These are phyloP conservation scores for Clitarchus hookeri DNA, from an alignment of 2,888 invertebrate species.

Conservation along the genomic window DNA sequence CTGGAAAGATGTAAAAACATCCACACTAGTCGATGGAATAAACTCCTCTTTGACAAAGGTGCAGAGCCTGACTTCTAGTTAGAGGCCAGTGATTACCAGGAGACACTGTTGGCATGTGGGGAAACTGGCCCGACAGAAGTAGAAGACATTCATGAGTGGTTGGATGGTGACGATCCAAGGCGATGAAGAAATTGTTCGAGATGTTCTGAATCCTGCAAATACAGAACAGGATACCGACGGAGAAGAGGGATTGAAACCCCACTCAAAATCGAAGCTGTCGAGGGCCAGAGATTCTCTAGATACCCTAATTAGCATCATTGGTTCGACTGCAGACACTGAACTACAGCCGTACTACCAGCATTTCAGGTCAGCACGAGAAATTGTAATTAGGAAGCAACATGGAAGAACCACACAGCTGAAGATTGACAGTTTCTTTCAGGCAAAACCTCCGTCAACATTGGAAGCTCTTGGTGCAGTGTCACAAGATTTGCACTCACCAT, in stretches of 20 bases:
- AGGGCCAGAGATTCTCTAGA: background rate
- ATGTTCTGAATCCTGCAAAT: background rate
- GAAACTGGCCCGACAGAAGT: background rate
- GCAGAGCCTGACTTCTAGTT: background rate
- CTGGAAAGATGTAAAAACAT: conserved; percentile 10
- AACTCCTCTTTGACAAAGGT: background rate
- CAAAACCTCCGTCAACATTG: too few relatives aligned
- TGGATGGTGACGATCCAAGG: background rate
- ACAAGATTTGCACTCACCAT: too few relatives aligned
- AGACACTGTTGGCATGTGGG: background rate
- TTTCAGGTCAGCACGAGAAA: background rate
- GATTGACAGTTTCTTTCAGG: too few relatives aligned
- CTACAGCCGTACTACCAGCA: background rate
- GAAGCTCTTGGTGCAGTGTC: too few relatives aligned
- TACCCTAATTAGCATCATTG: background rate
- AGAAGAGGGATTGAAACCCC: background rate
- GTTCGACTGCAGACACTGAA: background rate
- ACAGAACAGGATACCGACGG: background rate
- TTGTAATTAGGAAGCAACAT: background rate
- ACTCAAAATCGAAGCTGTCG: background rate
- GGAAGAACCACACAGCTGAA: too few relatives aligned
- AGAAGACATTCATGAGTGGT: background rate
- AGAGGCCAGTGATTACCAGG: background rate
- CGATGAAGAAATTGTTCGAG: conserved; percentile 5
- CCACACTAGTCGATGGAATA: background rate